phyloP scores from a whole-genome alignment of 2,888 invertebrate species.

The Physocephala rufipes region DNA sequence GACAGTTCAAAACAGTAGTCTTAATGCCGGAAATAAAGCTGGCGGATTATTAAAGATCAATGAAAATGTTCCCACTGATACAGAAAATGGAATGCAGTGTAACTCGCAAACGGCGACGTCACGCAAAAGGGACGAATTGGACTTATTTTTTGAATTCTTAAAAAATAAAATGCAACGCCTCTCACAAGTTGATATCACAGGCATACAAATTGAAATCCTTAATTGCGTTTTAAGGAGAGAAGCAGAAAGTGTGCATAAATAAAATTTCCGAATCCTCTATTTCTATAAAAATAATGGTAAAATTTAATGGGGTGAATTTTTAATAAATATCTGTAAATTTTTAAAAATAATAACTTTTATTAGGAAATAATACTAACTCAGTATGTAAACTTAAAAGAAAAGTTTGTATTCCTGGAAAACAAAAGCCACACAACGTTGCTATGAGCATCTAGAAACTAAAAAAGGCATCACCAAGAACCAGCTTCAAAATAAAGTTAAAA shows the following conservation, averaged over 20 bases:
- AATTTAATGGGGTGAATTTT: not conserved
- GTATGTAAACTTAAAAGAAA: too few relatives aligned
- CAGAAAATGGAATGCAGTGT: conserved; percentile 49
- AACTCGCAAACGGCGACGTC: conserved; percentile 40
- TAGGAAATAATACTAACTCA: too few relatives aligned
- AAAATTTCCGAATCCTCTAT: not conserved
- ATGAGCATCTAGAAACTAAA: too few relatives aligned
- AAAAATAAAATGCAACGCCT: conserved; percentile 62
- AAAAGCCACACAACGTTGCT: too few relatives aligned
- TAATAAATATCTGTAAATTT: too few relatives aligned
- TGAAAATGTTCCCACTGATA: not conserved
- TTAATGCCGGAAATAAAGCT: not conserved
- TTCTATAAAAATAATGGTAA: not conserved
- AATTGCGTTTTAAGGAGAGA: conserved; percentile 60
- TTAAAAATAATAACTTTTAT: too few relatives aligned
- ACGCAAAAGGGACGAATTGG: conserved; percentile 57
- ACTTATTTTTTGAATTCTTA: conserved; percentile 61
- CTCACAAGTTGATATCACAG: conserved; percentile 58
- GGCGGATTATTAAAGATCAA: not conserved
- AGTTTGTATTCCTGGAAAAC: too few relatives aligned
- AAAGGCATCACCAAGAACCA: too few relatives aligned
- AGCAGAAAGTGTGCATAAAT: conserved; percentile 45
- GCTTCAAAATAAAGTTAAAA: not conserved
- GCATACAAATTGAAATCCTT: conserved; percentile 61
- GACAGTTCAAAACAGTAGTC: conserved; percentile 8